These are phyloP conservation scores for Drosophila lacteicornis DNA, from an alignment of 1,140 invertebrate species.

Conservation along the genomic window DNA sequence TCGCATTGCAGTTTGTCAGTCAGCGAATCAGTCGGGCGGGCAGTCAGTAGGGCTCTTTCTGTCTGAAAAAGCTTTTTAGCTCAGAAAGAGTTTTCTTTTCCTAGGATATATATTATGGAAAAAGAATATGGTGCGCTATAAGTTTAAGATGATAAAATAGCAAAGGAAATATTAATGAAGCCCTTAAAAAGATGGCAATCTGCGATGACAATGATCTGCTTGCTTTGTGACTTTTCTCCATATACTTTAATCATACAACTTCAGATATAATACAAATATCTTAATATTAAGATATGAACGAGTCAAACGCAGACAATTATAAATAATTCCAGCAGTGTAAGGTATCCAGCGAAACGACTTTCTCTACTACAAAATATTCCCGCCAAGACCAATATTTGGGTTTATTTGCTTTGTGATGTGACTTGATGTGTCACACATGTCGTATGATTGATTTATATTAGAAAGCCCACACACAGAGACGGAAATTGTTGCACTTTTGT, in stretches of 20 bases:
- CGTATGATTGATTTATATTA: slow-evolving; percentile 76
- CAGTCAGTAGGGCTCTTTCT: slow-evolving; percentile 2
- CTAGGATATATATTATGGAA: neutral
- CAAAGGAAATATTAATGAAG: neutral
- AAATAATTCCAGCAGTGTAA: too few species aligned
- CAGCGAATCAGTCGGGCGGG: slow-evolving; percentile 25
- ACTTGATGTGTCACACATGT: slow-evolving; percentile 56
- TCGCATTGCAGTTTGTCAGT: slow-evolving; percentile 66
- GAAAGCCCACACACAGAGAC: slow-evolving; percentile 22
- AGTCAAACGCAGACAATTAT: too few species aligned
- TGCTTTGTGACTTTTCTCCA: too few species aligned
- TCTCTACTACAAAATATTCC: neutral
- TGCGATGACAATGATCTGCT: too few species aligned
- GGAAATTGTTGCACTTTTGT: slow-evolving; percentile 39
- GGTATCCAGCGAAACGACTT: neutral
- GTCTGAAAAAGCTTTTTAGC: slow-evolving; percentile 42
- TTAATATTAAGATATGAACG: too few species aligned
- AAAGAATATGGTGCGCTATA: neutral
- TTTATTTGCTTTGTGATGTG: slow-evolving; percentile 45
- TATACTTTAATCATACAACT: too few species aligned
- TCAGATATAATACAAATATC: too few species aligned
- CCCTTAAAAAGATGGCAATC: neutral
- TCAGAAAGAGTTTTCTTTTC: slow-evolving; percentile 38
- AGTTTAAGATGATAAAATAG: neutral
- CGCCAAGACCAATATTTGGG: slow-evolving; percentile 8